Conservation (phyloP, 2,113 vertebrate genomes). For the Oreochromis tanganicae region DNA sequence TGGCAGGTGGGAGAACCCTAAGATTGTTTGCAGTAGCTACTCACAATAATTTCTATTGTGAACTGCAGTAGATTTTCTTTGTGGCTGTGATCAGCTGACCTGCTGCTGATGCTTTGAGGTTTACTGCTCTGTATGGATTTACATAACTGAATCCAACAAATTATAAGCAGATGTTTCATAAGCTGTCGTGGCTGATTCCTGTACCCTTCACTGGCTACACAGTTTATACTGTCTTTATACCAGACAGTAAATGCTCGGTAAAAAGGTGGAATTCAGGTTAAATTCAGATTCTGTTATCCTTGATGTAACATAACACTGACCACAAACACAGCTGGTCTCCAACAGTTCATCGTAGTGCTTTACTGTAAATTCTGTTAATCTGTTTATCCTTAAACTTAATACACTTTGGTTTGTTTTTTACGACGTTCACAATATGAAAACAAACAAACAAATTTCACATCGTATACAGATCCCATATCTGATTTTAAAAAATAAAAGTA, state of each 20-base stretch:
- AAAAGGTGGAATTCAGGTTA: neutral
- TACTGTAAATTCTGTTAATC: neutral
- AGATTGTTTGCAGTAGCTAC: neutral
- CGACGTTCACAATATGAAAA: neutral
- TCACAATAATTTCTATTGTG: neutral
- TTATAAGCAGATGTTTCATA: neutral
- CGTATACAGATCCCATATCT: neutral
- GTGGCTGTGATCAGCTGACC: neutral
- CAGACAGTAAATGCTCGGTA: neutral
- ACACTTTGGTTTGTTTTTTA: neutral
- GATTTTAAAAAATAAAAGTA: accelerated
- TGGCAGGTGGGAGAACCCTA: neutral
- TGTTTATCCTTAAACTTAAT: neutral
- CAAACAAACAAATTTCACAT: neutral
- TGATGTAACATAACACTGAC: neutral
- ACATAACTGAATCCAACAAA: neutral
- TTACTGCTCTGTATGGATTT: neutral
- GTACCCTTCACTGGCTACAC: neutral
- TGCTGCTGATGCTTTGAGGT: neutral
- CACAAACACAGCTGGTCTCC: neutral
- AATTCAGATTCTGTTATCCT: neutral
- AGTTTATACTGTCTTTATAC: neutral
- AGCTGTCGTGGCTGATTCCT: neutral
- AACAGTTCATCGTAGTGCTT: neutral
- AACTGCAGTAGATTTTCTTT: neutral